Percentiles rank a stretch among this genome's conserved stretches.
phyloP scores from a whole-genome alignment of 2,888 invertebrate species.

The Luperina nickerlii region DNA sequence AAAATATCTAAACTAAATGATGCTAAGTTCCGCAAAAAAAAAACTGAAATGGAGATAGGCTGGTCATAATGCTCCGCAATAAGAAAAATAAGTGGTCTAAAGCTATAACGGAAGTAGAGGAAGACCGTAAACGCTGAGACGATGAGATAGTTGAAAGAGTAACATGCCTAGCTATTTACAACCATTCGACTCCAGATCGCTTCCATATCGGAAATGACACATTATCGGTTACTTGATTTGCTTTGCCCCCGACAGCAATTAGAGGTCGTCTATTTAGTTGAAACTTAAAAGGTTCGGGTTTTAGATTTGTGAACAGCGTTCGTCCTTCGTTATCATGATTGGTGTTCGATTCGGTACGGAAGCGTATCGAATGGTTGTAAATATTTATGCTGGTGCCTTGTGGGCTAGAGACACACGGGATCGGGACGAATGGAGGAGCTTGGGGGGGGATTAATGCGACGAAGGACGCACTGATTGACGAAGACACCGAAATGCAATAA shows the following conservation, averaged over 20 bases:
- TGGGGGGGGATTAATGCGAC: not conserved
- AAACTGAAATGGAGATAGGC: not conserved
- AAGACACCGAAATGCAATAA: not conserved
- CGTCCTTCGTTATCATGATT: not conserved
- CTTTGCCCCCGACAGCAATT: not conserved
- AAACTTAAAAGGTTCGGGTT: not conserved
- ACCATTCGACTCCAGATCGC: not conserved
- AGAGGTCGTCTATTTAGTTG: not conserved
- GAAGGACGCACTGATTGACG: not conserved
- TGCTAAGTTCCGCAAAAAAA: not conserved
- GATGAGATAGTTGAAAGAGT: not conserved
- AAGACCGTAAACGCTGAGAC: not conserved
- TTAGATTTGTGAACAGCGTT: not conserved
- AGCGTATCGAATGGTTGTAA: no score
- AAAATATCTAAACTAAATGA: no score
- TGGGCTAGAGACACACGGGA: not conserved
- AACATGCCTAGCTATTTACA: not conserved
- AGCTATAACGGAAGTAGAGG: not conserved
- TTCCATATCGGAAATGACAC: not conserved
- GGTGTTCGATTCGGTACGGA: not conserved
- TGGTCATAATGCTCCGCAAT: not conserved
- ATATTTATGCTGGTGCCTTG: not conserved
- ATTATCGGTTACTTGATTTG: not conserved
- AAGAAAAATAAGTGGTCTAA: not conserved
- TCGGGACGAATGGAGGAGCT: not conserved